Evolutionary conservation across 2,797 vertebrate species (phyloP).

Genomic region (Petrocephalus sullivani): DNA sequence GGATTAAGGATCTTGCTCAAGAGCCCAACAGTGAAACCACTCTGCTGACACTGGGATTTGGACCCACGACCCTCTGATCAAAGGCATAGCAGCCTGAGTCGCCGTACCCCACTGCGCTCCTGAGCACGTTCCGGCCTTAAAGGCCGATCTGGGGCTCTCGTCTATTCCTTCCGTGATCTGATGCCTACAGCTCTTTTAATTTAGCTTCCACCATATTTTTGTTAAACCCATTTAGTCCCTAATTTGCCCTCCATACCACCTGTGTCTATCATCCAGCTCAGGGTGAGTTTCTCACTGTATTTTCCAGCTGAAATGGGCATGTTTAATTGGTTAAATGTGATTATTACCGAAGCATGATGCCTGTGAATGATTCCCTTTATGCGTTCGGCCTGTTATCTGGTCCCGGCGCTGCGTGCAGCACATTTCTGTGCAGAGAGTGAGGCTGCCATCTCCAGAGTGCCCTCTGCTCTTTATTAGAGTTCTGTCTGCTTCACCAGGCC

Average conservation of each 20-base stretch:
- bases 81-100: neutral
- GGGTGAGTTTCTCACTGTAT: neutral
- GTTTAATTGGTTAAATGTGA: neutral
- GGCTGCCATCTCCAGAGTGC: neutral
- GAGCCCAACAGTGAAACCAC: neutral
- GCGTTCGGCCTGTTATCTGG: neutral
- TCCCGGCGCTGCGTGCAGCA: neutral
- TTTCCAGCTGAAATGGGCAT: neutral
- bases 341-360: neutral
- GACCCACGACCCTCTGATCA: neutral
- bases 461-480: too few relatives aligned
- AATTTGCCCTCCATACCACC: neutral
- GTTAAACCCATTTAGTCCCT: neutral
- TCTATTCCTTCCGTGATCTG: neutral
- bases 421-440: neutral
- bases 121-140: neutral
- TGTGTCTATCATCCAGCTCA: neutral
- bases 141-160: neutral
- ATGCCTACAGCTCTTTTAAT: neutral
- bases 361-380: neutral
- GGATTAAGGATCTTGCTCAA: neutral
- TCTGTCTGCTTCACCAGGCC: neutral
- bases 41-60: neutral
- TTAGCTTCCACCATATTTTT: neutral
- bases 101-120: neutral